Evolutionary conservation across 2,888 invertebrate genomes (phyloP).

Genomic region (Eristalinus sepulchralis): DNA sequence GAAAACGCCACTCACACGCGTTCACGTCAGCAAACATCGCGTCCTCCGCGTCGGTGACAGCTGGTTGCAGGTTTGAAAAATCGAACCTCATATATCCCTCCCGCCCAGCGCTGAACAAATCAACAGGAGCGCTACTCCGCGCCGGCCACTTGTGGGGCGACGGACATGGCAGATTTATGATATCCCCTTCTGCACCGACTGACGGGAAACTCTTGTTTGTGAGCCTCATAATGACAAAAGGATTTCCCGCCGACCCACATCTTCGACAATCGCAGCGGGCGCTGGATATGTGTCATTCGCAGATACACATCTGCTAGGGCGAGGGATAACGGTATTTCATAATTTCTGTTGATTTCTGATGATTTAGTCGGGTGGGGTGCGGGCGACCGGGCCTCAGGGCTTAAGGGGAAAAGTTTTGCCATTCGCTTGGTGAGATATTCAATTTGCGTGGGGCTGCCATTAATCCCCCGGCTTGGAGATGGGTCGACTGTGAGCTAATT

Average conservation of each 20-base stretch:
- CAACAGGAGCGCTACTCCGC: neutral
- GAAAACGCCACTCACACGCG: neutral
- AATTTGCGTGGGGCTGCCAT: slow-evolving; percentile 38
- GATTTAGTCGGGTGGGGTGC: neutral
- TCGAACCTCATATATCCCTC: slow-evolving; percentile 30
- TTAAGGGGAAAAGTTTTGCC: slow-evolving; percentile 27
- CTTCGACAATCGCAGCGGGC: neutral
- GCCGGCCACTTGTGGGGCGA: slow-evolving; percentile 12
- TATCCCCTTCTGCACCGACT: slow-evolving; percentile 1
- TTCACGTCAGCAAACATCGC: neutral
- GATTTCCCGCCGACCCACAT: slow-evolving; percentile 29
- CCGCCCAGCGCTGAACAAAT: neutral
- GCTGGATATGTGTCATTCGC: neutral
- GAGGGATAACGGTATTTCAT: slow-evolving; percentile 30
- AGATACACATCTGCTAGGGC: slow-evolving; percentile 28
- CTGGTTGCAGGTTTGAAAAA: slow-evolving; percentile 37
- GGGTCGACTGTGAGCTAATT: slow-evolving; percentile 19
- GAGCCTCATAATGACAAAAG: slow-evolving; percentile 59
- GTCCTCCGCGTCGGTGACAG: slow-evolving; percentile 7
- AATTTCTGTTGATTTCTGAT: slow-evolving; percentile 47
- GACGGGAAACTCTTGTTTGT: slow-evolving; percentile 40
- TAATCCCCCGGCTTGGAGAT: slow-evolving; percentile 26
- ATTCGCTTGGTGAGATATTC: slow-evolving; percentile 33
- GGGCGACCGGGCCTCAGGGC: neutral
- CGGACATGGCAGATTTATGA: slow-evolving; percentile 55